Base-by-base conservation (phyloP, 1,140 invertebrate species). In the Akabosia matsudoensis region DNA sequence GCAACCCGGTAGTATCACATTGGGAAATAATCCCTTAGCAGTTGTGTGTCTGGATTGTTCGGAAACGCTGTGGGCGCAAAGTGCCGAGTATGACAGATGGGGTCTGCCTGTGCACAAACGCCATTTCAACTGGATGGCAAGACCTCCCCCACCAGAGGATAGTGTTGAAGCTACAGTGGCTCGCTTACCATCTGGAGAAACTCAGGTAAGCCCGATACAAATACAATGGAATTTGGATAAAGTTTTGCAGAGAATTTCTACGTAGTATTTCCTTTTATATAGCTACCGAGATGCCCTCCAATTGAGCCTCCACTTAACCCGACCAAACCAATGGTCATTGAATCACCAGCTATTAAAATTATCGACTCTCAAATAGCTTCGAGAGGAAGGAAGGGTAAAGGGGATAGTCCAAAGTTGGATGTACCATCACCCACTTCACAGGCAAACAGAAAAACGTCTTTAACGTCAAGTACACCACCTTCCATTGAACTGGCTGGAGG, bases 1-100 rank as follows among this genome's bases (percentile, higher is more conserved):
- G 77, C 91, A 93, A 82, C 92, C 91, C 33, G 91, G 92, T 84
- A 93, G 93, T 61, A 85, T 97, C 70, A 85, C 95, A 67, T 84
- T 97, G 80, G 93, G 96, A 84, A 94, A 95, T 84, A 94, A 94
- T 52, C 93, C 96, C 81, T 92, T 91, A 82, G 93, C 95, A 7
- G 93, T 95, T 16, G 93, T 95, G 34, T 97, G 95, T 86, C 87
- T 96, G 82, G 93, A 95, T 82, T 97, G 95, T 86, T 95, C 94
- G 83, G 93, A 96, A 84, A 93, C 92, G 0, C 83, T 92, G 30
- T 90, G 92, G 80, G 92, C 92, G 77, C 92, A 94, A 85, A 92
- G 91, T 82, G 88, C 91, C 75, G 93, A 95, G 83, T 95, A 95
- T 86, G 93, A 95, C 86, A 88, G 92, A 79, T 93, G 93, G 89